Evolutionary conservation across 2,888 invertebrate genomes (phyloP), one percentile per base, ranked within the genome.

Genomic region (Synanthedon myopaeformis): DNA sequence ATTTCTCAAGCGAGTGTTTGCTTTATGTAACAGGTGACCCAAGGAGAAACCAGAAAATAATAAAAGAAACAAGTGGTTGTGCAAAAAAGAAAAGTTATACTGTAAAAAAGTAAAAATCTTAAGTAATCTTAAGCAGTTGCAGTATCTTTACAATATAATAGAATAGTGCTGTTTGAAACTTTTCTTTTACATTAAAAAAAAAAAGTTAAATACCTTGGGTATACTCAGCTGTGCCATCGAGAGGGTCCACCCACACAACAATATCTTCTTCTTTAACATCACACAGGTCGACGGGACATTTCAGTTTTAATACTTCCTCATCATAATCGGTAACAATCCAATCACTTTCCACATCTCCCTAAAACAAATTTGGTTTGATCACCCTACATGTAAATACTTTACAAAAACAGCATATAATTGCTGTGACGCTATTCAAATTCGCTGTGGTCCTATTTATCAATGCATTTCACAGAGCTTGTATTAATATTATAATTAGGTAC

Each of bases 201-300:
- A 17, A 2, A 49, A 19, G 11, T 17, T 35, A 53, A 17, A 51
- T 72, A 93, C 93, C 94, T 90, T 98, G 94, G n/a, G 98, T 96
- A 70, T 97, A 99, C 82, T 99, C 99, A 5, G 94, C 92, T 19
- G 99, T 99, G 42, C 99, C 99, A 89, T 99, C 99, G 8, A 99
- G 84, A 1, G 99, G 99, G 87, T 99, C 99, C 1, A 99, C 97
- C 99, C 99, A 98, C 19, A 98, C 90, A 11, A 96, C 96, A 61
- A 97, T 91, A 69, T 98, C 96, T 64, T 96, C 93, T 57, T 94
- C 93, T 58, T 90, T 89, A 2, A 92, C 80, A 63, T 90, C 76
- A 55, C 81, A 73, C 52, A 94, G 89, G 53, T 92, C 89, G 2
- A 85, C 72, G 0, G 97, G 96, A 67, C 96, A 94, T 53, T 89